Evolutionary conservation across 2,888 invertebrate species (phyloP).

Genomic region (Lepidochitona cinerea): DNA sequence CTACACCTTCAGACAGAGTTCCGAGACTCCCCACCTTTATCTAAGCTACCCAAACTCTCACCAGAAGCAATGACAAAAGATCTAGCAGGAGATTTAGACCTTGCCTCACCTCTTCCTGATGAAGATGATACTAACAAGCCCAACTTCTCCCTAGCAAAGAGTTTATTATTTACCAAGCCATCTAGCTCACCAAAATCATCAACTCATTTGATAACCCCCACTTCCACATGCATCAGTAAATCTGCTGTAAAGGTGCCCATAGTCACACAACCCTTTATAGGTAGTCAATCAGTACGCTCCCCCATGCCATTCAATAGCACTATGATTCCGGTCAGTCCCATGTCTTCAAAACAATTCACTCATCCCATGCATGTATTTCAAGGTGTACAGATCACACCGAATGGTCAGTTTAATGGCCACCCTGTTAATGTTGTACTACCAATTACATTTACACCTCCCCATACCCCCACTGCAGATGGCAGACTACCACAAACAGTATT

Average conservation of each 20-base stretch:
- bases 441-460: conserved; percentile 44
- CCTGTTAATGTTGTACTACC: conserved; percentile 41
- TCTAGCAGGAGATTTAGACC: conserved; percentile 18
- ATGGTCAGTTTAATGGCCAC: conserved; percentile 24
- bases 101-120: conserved; percentile 19
- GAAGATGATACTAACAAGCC: conserved; percentile 1
- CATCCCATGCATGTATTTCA: conserved; percentile 21
- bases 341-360: conserved; percentile 23
- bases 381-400: not conserved
- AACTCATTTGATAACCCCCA: conserved; percentile 3
- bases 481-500: conserved; percentile 22
- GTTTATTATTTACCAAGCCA: not conserved
- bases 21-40: conserved; percentile 37
- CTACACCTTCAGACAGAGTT: conserved; percentile 51
- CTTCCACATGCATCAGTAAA: conserved; percentile 32
- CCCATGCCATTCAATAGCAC: conserved; percentile 12
- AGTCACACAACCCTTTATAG: conserved; percentile 13
- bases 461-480: conserved; percentile 33
- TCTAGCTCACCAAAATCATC: not conserved
- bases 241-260: conserved; percentile 30
- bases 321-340: not conserved
- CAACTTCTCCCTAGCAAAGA: not conserved
- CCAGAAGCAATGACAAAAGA: conserved; percentile 8
- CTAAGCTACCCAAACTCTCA: conserved; percentile 37
- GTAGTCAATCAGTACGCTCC: not conserved